Conservation (phyloP, 2,888 invertebrate genomes). For the Chloromyia formosa region DNA sequence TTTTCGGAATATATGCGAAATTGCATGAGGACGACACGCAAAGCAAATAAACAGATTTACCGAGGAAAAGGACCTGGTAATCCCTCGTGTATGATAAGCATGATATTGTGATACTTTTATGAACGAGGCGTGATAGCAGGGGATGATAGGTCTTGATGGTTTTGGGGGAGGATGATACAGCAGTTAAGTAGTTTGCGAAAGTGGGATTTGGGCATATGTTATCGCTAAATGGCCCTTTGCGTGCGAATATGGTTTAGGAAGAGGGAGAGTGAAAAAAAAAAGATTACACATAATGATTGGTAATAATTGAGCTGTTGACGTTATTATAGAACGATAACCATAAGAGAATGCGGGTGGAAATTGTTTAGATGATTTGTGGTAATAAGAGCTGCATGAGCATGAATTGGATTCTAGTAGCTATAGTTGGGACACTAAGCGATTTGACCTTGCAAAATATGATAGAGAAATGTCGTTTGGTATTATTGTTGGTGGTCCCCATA, state of each 20-base stretch:
- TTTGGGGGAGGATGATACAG: slow-evolving; percentile 7
- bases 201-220: slow-evolving; percentile 36
- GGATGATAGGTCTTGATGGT: slow-evolving; percentile 19
- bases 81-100: slow-evolving; percentile 34
- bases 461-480: too few species aligned
- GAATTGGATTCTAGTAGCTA: too few species aligned
- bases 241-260: background rate
- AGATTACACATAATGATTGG: slow-evolving; percentile 21
- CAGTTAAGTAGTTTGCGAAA: slow-evolving; percentile 14
- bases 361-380: too few species aligned
- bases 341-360: too few species aligned
- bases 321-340: slow-evolving; percentile 1
- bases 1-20: slow-evolving; percentile 41
- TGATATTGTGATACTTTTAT: slow-evolving; percentile 29
- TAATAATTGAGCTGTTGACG: slow-evolving; percentile 21
- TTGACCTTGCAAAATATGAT: too few species aligned
- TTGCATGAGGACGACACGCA: slow-evolving; percentile 43
- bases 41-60: slow-evolving; percentile 44
- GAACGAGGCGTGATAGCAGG: slow-evolving; percentile 25
- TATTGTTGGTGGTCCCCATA: too few species aligned
- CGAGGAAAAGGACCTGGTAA: slow-evolving; percentile 39
- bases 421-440: too few species aligned
- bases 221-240: slow-evolving; percentile 17
- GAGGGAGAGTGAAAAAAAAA: slow-evolving; percentile 11
- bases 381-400: too few species aligned